Evolutionary conservation across 1,140 invertebrate species (phyloP), one percentile per base, ranked within the genome.

Genomic region (Formica exsecta): DNA sequence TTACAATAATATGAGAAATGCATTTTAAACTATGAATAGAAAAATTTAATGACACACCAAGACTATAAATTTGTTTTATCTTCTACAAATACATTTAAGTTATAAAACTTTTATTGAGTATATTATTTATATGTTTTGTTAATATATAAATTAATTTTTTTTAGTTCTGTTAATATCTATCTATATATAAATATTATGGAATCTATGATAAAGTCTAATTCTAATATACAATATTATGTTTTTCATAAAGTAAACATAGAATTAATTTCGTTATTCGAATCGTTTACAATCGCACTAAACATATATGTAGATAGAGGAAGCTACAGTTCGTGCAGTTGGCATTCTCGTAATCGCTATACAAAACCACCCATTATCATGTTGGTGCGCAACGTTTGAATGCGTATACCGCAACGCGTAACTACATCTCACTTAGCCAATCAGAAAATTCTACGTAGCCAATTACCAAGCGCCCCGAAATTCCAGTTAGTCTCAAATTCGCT

Each of bases 381-480:
- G 25, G 51, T 19, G 68, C 36, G 8, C 79, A 62, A 70, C 54
- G 59, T 48, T 54, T 9, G 68, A 25, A 61, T 36, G 54, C 41
- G 61, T 73, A 83, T 48, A n/a, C 65, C 75, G 25, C 79, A 16
- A 44, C 76, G 36, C 64, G 32, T 71, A 70, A 71, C 48, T 32
- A 38, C 25, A 54, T 73, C 68, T 74, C 54, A 83, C 79, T 83
- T 83, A 38, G 54, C 68, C 79, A 59, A 83, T 83, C 68, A 83
- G 68, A 83, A 83, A 83, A 83, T 83, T 74, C 79, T 83, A 61
- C 68, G 79, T 48, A 61, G 54, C 79, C 79, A 83, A 83, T 83
- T 83, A 83, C 22, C 66, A 36, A 38, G 36, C 54, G 54, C 22
- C 19, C 68, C 68, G 66, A 83, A 83, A 83, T 83, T 83, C 79